A percentile compares a stretch with the other conserved stretches of the same genome.
phyloP scores from a whole-genome alignment of 1,140 invertebrate genomes.

The Drosophila willistoni region DNA sequence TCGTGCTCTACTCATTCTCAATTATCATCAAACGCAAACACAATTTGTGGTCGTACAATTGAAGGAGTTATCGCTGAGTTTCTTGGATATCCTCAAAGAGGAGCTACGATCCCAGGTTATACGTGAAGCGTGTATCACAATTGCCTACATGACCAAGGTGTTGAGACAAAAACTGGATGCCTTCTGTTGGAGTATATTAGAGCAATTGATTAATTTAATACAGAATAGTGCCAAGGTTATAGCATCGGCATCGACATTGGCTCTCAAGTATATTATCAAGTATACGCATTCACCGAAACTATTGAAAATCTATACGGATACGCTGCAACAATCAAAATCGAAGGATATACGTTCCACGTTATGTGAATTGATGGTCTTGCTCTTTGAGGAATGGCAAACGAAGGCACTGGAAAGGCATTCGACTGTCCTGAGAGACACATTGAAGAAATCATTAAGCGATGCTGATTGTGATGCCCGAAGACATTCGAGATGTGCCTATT shows the following conservation, averaged over 20 bases:
- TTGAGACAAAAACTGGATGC: slow-evolving; percentile 93
- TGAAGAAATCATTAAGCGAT: slow-evolving; percentile 95
- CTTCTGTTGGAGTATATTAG: slow-evolving; percentile 92
- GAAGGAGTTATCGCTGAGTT: slow-evolving; percentile 91
- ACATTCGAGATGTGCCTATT: slow-evolving; percentile 92
- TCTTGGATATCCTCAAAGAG: slow-evolving; percentile 91
- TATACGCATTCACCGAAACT: slow-evolving; percentile 93
- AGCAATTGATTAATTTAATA: slow-evolving; percentile 94
- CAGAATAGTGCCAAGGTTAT: slow-evolving; percentile 98
- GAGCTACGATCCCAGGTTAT: slow-evolving; percentile 92
- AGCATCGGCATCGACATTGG: slow-evolving; percentile 93
- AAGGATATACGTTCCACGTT: slow-evolving; percentile 92
- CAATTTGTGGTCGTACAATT: slow-evolving; percentile 91
- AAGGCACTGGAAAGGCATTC: slow-evolving; percentile 93
- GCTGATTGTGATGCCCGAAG: slow-evolving; percentile 94
- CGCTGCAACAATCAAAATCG: slow-evolving; percentile 92
- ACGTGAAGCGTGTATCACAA: slow-evolving; percentile 96
- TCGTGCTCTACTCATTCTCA: slow-evolving; percentile 91
- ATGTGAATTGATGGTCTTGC: slow-evolving; percentile 93
- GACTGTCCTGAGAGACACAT: slow-evolving; percentile 90
- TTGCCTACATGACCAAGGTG: slow-evolving; percentile 94
- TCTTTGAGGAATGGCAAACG: slow-evolving; percentile 94
- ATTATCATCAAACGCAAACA: slow-evolving; percentile 88
- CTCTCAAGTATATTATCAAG: slow-evolving; percentile 94
- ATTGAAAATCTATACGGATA: slow-evolving; percentile 93